A percentile compares a stretch with the other conserved stretches of the same genome.
Evolutionary conservation across 2,888 invertebrate genomes (phyloP).

Genomic region (Philonicus albiceps): DNA sequence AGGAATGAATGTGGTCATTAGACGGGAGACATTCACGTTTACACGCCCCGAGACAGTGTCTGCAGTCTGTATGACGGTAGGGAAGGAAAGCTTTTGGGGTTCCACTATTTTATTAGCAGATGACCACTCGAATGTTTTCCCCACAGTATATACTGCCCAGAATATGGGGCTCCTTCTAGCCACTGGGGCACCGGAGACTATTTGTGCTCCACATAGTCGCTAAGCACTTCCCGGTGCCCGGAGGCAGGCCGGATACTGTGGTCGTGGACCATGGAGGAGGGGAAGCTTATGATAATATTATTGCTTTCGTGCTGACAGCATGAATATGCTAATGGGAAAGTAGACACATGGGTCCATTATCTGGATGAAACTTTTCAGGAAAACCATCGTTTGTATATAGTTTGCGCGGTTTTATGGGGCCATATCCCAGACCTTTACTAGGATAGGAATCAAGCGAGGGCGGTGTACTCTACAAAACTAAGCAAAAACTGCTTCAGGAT

Average conservation of each 20-base stretch:
- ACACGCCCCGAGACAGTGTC: neutral
- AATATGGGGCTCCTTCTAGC: neutral
- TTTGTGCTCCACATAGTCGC: neutral
- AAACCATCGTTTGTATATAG: neutral
- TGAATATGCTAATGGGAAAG: constrained; percentile 24
- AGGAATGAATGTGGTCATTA: constrained; percentile 5
- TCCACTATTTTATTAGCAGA: constrained; percentile 14
- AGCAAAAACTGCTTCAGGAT: neutral
- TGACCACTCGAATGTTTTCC: neutral
- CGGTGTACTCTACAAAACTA: neutral
- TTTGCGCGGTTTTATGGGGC: neutral
- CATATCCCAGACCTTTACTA: neutral
- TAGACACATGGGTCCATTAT: constrained; percentile 35
- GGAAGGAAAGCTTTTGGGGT: neutral
- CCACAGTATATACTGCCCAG: neutral
- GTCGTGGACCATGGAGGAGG: neutral
- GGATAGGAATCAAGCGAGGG: neutral
- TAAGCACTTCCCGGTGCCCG: neutral
- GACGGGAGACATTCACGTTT: neutral
- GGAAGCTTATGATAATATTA: constrained; percentile 8
- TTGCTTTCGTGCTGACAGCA: neutral
- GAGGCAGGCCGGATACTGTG: neutral
- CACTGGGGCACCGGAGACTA: neutral
- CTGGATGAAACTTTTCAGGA: constrained; percentile 18
- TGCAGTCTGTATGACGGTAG: neutral